Base-by-base conservation (phyloP, 2,888 invertebrate species). In the Dynastes tityus region DNA sequence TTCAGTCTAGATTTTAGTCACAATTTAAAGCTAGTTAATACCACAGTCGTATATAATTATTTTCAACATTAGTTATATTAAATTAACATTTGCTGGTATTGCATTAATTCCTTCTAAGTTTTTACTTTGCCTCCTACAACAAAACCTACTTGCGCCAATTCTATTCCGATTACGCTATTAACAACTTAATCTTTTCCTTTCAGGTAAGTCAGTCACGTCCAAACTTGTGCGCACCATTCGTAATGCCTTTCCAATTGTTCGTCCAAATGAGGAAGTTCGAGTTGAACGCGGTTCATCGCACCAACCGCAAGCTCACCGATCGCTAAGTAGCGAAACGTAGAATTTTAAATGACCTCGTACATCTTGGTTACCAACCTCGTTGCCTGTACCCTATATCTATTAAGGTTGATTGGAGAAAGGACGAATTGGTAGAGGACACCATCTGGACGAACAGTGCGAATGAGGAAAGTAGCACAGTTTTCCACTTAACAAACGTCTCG, bases 131-230 rank as follows among this genome's bases (percentile, higher is more conserved):
- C 5, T 63, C 11, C 27, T 32, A 13, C 29, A 63, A 63, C 6
- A 32, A 11, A 16, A 61, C 9, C 29, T 61, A 22, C 8, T 9
- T 61, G 29, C 27, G 13, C 29, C 13, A 29, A 63, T 32, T 32
- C 63, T 11, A 63, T 29, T 29, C 29, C 8, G 63, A 32, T 63
- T 63, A 32, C 27, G n/a, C 29, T 32, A 63, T 29, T 63, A 63
- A 63, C 63, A 29, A 13, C 51, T 51, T 6, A n/a, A 51, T 68
- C 40, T 37, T 49, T 27, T 29, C 27, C 22, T 68, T 68, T 68
- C 68, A 68, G 68, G 68, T 68, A 51, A 29, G 68, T 67, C 22
- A 16, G 67, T 49, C 67, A 67, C 67, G 49, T 49, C 22, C 3
- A 49, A 11, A 49, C 22, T 45, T 49, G n/a, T 16, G 67, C 40